These are phyloP conservation scores for Tapirus indicus DNA, from an alignment of 2,797 vertebrate genomes.

Conservation along the genomic window DNA sequence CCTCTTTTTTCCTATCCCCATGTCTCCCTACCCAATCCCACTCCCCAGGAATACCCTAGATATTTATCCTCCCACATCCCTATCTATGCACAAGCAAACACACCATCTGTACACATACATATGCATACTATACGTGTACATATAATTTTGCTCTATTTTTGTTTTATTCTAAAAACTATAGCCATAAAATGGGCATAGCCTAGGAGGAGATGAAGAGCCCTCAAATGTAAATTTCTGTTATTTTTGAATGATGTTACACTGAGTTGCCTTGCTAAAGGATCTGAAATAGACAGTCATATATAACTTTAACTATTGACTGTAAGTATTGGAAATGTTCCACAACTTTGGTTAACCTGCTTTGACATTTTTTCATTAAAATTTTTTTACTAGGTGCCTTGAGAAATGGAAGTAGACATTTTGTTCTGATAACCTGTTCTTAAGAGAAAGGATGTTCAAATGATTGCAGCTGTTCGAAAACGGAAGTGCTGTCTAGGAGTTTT, in stretches of 20 bases:
- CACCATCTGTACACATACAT: neutral
- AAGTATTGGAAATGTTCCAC: neutral
- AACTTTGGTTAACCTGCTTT: neutral
- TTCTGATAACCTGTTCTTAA: neutral
- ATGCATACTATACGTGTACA: neutral
- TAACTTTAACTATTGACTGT: neutral
- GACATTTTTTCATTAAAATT: neutral
- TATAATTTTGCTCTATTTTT: neutral
- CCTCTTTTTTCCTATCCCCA: neutral
- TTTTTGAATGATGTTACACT: neutral
- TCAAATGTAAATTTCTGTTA: neutral
- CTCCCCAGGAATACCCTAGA: neutral
- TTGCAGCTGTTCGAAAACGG: neutral
- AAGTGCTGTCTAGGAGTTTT: neutral
- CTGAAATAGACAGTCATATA: neutral
- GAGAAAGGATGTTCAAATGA: neutral
- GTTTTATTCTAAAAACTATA: neutral
- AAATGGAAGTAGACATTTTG: neutral
- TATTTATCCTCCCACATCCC: neutral
- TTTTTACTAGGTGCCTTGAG: neutral
- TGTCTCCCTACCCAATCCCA: neutral
- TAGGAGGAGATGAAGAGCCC: neutral
- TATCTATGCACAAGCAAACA: neutral
- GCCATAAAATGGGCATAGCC: neutral
- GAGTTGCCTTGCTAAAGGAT: neutral